phyloP scores from a whole-genome alignment of 2,797 vertebrate genomes.

The Argentina silus region DNA sequence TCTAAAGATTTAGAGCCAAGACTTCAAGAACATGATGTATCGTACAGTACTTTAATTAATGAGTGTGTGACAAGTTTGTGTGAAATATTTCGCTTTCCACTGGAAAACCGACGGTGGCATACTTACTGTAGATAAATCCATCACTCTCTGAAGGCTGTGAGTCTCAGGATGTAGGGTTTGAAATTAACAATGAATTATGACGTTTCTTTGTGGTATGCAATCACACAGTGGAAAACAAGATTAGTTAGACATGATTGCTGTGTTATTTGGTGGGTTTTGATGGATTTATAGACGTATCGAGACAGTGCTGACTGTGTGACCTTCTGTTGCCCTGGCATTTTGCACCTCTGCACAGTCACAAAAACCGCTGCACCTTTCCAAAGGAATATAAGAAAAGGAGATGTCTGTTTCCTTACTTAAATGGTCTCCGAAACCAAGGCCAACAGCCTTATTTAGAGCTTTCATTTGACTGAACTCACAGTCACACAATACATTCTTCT shows the following conservation, averaged over 20 bases:
- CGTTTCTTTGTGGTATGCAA: neutral
- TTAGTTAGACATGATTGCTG: neutral
- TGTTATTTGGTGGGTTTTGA: neutral
- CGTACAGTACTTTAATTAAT: neutral
- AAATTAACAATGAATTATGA: neutral
- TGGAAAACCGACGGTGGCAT: neutral
- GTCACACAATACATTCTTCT: no score
- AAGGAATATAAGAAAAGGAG: no score
- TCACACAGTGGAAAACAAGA: neutral
- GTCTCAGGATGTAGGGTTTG: neutral
- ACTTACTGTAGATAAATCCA: neutral
- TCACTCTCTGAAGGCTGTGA: neutral
- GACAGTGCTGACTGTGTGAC: neutral
- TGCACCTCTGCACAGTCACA: neutral
- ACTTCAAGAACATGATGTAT: neutral
- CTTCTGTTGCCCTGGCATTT: neutral
- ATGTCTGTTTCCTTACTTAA: no score
- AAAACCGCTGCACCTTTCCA: neutral
- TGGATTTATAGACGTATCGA: neutral
- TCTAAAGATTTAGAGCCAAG: neutral
- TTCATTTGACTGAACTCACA: no score
- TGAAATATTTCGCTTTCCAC: neutral
- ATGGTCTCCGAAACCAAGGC: no score
- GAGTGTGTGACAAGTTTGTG: neutral
- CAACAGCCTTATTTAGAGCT: no score